A percentile compares a stretch with the other conserved stretches of the same genome.
Evolutionary conservation across 1,140 invertebrate species (phyloP).

Genomic region (Drosophila repleta): DNA sequence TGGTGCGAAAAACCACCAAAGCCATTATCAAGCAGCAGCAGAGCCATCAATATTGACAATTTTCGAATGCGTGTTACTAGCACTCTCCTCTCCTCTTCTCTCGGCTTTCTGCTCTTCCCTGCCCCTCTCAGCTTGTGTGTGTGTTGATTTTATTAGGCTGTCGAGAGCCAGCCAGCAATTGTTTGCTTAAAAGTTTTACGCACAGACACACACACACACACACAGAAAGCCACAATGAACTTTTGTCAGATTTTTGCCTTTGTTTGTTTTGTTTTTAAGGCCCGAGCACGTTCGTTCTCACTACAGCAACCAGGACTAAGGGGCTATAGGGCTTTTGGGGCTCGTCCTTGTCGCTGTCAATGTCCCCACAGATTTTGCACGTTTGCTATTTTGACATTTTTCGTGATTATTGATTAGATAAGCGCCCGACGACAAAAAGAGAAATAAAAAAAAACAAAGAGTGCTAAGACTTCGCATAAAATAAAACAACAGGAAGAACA

Average conservation of each 20-base stretch:
- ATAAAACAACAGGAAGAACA: constrained; percentile 30
- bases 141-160: constrained; percentile 72
- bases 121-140: constrained; percentile 4
- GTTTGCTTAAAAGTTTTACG: constrained; percentile 76
- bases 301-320: constrained; percentile 19
- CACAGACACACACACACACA: constrained; percentile 28
- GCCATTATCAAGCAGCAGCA: constrained; percentile 20
- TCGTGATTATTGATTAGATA: constrained; percentile 81
- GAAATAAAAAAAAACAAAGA: constrained; percentile 51
- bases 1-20: constrained; percentile 15
- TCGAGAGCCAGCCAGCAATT: constrained; percentile 52
- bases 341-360: constrained; percentile 43
- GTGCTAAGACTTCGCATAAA: constrained; percentile 46
- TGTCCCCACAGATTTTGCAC: constrained; percentile 78
- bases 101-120: constrained; percentile 8
- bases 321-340: not conserved
- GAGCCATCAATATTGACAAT: constrained; percentile 49
- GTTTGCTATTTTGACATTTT: constrained; percentile 80
- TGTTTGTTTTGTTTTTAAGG: constrained; percentile 35
- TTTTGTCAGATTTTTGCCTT: constrained; percentile 46
- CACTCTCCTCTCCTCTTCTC: no score
- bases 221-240: constrained; percentile 35
- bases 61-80: constrained; percentile 8
- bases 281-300: constrained; percentile 58
- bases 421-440: constrained; percentile 25